Conservation (phyloP, 2,888 invertebrate species). For the Lobophora halterata region DNA sequence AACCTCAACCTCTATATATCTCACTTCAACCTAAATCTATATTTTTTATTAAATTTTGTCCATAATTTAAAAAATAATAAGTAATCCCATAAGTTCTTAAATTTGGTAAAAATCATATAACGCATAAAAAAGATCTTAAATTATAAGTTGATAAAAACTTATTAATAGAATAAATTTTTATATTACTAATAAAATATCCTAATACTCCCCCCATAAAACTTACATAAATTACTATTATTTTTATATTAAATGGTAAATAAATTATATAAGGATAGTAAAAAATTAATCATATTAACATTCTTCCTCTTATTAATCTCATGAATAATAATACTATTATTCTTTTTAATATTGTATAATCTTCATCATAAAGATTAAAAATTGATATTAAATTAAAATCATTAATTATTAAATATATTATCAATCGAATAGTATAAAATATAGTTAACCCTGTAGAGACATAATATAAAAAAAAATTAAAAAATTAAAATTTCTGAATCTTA, state of each 20-base stretch:
- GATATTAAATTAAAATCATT: slow-evolving; percentile 69
- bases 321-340: slow-evolving; percentile 72
- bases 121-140: slow-evolving; percentile 52
- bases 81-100: slow-evolving; percentile 69
- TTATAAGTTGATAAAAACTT: slow-evolving; percentile 59
- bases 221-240: slow-evolving; percentile 76
- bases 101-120: slow-evolving; percentile 79
- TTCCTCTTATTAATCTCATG: slow-evolving; percentile 77
- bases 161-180: slow-evolving; percentile 62
- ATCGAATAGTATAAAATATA: slow-evolving; percentile 78
- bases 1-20: slow-evolving; percentile 64
- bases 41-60: slow-evolving; percentile 60
- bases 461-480: slow-evolving; percentile 75
- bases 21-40: slow-evolving; percentile 77
- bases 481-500: slow-evolving; percentile 76
- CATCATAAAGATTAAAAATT: slow-evolving; percentile 74
- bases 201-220: slow-evolving; percentile 66
- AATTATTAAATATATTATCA: slow-evolving; percentile 77
- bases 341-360: slow-evolving; percentile 70
- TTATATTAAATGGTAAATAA: slow-evolving; percentile 75
- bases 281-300: slow-evolving; percentile 77
- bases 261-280: slow-evolving; percentile 75
- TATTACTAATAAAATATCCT: slow-evolving; percentile 67
- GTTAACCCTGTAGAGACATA: slow-evolving; percentile 81
- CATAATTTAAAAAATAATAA: slow-evolving; percentile 65